A percentile compares a stretch with the other conserved stretches of the same genome.
These are phyloP conservation scores for Trachymyrmex septentrionalis DNA, from an alignment of 1,140 invertebrate genomes.

Conservation along the genomic window DNA sequence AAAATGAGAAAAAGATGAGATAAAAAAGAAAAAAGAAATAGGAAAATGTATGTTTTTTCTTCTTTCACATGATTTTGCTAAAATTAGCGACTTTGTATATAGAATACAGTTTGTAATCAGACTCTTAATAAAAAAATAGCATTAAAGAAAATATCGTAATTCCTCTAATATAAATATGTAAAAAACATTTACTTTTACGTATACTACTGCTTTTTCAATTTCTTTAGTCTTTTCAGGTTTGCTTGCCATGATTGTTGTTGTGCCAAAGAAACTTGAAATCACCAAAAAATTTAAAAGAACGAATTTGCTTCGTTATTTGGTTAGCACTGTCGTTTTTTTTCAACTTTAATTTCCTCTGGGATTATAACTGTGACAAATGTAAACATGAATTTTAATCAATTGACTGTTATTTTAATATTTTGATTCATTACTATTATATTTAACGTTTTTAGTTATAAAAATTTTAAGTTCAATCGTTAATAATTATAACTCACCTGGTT, in stretches of 20 bases:
- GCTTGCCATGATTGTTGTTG: not conserved
- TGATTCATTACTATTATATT: not conserved
- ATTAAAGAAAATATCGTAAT: too few species aligned
- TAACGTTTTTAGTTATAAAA: not conserved
- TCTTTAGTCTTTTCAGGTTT: not conserved
- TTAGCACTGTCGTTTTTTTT: conserved; percentile 11
- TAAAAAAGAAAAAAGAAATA: too few species aligned
- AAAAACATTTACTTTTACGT: not conserved
- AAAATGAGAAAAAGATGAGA: too few species aligned
- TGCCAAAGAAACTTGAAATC: not conserved
- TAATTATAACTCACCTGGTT: conserved; percentile 33
- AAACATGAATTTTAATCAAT: not conserved
- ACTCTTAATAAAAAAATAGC: too few species aligned
- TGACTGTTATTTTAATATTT: not conserved
- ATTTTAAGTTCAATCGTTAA: not conserved
- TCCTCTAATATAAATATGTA: not conserved
- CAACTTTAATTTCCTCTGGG: not conserved
- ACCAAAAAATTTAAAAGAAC: not conserved
- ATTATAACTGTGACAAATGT: not conserved
- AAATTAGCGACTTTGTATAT: too few species aligned
- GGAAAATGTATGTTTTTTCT: too few species aligned
- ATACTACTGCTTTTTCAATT: not conserved
- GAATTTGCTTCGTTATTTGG: not conserved
- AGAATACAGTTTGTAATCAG: too few species aligned
- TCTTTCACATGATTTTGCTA: too few species aligned